Base-by-base conservation (phyloP, 2,888 invertebrate genomes). In the Sesia bembeciformis region DNA sequence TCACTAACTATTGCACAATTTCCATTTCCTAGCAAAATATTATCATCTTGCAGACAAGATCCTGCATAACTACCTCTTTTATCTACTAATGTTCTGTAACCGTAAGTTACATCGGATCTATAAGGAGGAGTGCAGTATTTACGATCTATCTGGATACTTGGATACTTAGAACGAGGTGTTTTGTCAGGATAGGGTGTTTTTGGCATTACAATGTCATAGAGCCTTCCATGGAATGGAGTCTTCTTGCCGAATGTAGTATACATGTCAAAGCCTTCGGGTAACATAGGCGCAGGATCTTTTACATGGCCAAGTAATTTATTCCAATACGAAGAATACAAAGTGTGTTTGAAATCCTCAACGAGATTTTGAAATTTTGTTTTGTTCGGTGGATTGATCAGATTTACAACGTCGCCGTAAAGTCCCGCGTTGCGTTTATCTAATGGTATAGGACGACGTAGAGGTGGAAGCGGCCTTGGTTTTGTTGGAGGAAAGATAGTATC, bases 11-110 rank as follows among this genome's bases (percentile, higher is more conserved):
- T 64, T 3, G 76, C 63, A 52, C 78, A 76, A 52, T 74, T 67
- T 43, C 72, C 75, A 39, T 64, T 83, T 56, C 91, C 91, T 64
- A 64, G 62, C 57, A 69, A 53, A 8, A 72, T 70, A 60, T 72
- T 76, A 52, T 84, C 81, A 60, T 87, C 84, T 49, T 78, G 77
- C 7, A 89, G 3, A 62, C 91, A 90, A 62, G 82, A 81, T 61
- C 68, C 79, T n/a, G 81, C 87, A 64, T 84, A 81, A 40, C 71
- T 80, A 7, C 91, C 91, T 58, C 88, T 73, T 56, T 82, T 84
- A 64, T 91, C 91, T 39, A 79, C 74, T 51, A 66, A 70, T 1
- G 81, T 81, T 62, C 76, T 78, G 57, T 78, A 63, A 0, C 92
- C 92, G 63, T 73, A 92, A 3, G 85, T 81, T 52, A 82, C 64